Base-by-base conservation (phyloP, 2,888 invertebrate genomes). In the Tinea pellionella region DNA sequence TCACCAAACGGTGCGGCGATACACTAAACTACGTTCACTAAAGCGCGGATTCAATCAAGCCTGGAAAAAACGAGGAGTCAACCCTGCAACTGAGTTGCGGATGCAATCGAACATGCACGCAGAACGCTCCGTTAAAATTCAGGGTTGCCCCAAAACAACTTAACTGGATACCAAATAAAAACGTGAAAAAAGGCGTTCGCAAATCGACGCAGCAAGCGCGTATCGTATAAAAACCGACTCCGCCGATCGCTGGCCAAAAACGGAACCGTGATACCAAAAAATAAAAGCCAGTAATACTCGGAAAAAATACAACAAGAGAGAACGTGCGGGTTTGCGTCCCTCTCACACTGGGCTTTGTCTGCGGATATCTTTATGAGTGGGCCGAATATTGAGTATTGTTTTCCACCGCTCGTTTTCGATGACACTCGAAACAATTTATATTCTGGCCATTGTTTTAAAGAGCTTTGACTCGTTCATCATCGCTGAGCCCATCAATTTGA, bases 241-340 rank as follows among this genome's bases (percentile, higher is more conserved):
- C 69, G 69, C 79, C 82, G 80, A 82, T 84, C 75, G 82, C 70
- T 74, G 78, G 77, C 86, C 84, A 84, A 84, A 84, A 85, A 78
- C 84, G 86, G 81, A 78, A 78, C 84, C 74, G 85, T 82, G 84
- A 86, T 86, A 87, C 87, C 87, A 77, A 87, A 80, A 87, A 87
- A 84, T 86, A 87, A 85, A 86, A 80, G 79, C 72, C 75, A 66
- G 73, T 80, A 82, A 83, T 83, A 74, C 82, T 67, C 72, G 74
- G 78, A 78, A 80, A 81, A 85, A 86, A 85, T 80, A 82, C 19
- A 55, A 55, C 47, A 78, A 84, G 74, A 73, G 76, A 62, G 59
- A 42, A 74, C 70, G 70, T 69, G 68, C 65, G 68, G 72, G 70
- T 67, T 65, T 69, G 47, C 47, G 47, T 13, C 4, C 13, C 47